A percentile compares a stretch with the other conserved stretches of the same genome.
Conservation (phyloP, 1,140 invertebrate genomes). For the Rhysida immarginata region DNA sequence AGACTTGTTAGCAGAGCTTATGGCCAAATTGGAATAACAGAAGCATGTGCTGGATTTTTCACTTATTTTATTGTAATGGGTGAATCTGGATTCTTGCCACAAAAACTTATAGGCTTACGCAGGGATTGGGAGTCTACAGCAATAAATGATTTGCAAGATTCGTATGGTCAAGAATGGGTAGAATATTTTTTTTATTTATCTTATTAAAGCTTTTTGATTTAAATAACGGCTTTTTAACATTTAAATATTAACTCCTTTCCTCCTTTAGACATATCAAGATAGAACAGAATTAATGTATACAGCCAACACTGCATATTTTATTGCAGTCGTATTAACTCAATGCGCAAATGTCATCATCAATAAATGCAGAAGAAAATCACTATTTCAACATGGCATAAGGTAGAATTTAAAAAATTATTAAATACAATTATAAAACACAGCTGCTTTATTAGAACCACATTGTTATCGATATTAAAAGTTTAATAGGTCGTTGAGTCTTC, state of each 20-base stretch:
- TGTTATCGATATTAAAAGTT: too few relatives aligned
- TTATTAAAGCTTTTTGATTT: neutral
- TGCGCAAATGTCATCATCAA: slow-evolving; percentile 98
- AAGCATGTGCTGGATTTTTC: slow-evolving; percentile 97
- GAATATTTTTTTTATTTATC: too few relatives aligned
- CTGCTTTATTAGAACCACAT: too few relatives aligned
- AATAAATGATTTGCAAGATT: slow-evolving; percentile 90
- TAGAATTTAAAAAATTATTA: too few relatives aligned
- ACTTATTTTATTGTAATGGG: slow-evolving; percentile 98
- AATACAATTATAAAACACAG: too few relatives aligned
- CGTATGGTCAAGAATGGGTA: slow-evolving; percentile 99
- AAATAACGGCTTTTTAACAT: neutral
- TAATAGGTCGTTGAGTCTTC: too few relatives aligned
- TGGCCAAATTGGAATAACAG: slow-evolving; percentile 95
- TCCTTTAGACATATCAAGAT: slow-evolving; percentile 70
- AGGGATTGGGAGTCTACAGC: slow-evolving; percentile 92
- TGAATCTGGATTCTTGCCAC: slow-evolving; percentile 89
- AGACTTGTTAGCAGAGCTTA: neutral
- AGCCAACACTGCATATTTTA: slow-evolving; percentile 97
- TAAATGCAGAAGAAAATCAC: slow-evolving; percentile 90
- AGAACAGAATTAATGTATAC: slow-evolving; percentile 91
- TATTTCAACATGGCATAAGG: slow-evolving; percentile 95
- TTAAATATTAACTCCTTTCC: slow-evolving; percentile 4
- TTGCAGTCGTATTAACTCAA: slow-evolving; percentile 93
- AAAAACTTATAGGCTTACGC: slow-evolving; percentile 70